These are phyloP conservation scores for Colaptes auratus DNA, from an alignment of 2,113 vertebrate species.

Conservation along the genomic window DNA sequence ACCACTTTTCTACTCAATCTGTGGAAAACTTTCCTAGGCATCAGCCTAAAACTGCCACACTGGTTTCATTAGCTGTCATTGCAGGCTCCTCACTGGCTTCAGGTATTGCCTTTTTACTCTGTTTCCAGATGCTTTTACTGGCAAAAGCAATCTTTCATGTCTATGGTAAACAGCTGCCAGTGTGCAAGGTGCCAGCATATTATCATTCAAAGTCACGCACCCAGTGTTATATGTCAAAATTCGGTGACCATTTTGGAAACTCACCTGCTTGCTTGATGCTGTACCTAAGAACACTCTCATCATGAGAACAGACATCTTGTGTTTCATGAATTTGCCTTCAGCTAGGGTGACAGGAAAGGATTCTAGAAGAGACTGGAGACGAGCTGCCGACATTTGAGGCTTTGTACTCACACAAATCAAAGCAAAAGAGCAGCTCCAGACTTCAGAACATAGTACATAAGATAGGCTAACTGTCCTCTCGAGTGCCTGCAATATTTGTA, in stretches of 20 bases:
- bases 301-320: neutral
- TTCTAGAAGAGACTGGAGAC: neutral
- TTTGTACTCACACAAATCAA: neutral
- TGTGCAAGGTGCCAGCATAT: neutral
- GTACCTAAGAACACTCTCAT: neutral
- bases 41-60: too few species aligned
- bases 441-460: neutral
- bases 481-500: neutral
- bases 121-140: neutral
- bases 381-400: neutral
- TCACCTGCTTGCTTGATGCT: neutral
- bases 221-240: neutral
- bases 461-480: neutral
- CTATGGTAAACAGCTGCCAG: neutral
- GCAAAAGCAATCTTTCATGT: neutral
- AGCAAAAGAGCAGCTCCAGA: neutral
- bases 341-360: neutral
- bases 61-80: constrained; percentile 10
- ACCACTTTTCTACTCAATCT: too few species aligned
- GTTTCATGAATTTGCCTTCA: neutral
- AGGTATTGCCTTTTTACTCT: neutral
- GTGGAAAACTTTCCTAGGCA: too few species aligned
- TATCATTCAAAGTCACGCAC: neutral
- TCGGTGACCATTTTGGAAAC: neutral
- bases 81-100: neutral